phyloP scores from a whole-genome alignment of 2,797 vertebrate genomes.

The Melanotaenia boesemani region DNA sequence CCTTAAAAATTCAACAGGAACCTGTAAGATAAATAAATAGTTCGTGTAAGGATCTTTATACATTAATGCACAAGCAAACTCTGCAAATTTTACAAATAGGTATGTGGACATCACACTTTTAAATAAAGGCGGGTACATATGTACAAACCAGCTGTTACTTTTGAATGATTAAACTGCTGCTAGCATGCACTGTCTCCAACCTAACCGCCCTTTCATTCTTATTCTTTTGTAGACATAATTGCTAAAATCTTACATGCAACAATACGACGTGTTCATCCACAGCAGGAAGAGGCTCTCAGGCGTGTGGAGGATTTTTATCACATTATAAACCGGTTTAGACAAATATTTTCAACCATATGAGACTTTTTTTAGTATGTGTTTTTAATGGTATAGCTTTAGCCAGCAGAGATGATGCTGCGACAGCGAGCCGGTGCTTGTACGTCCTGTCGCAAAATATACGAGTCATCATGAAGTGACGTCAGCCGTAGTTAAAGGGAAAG shows the following conservation, averaged over 20 bases:
- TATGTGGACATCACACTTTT: not conserved
- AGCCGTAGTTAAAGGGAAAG: constrained; percentile 70
- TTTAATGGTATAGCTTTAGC: not conserved
- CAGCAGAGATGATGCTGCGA: constrained; percentile 17
- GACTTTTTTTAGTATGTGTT: not conserved
- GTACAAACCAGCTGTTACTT: not conserved
- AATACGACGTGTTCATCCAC: constrained; percentile 42
- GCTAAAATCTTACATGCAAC: constrained; percentile 51
- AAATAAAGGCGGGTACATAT: not conserved
- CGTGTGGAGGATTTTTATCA: constrained; percentile 17
- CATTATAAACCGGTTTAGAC: not conserved
- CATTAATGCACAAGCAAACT: constrained; percentile 3
- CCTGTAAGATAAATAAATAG: constrained; percentile 37
- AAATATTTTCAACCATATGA: not conserved
- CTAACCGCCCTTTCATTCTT: not conserved
- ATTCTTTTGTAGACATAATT: not conserved
- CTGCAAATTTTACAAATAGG: constrained; percentile 16
- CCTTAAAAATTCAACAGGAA: constrained; percentile 9
- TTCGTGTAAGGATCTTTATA: not conserved
- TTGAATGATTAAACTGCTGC: not conserved
- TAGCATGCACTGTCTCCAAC: not conserved
- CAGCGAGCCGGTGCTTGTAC: constrained; percentile 49
- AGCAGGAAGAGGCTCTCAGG: constrained; percentile 6
- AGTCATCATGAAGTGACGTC: constrained; percentile 64
- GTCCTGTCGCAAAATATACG: constrained; percentile 76